Evolutionary conservation across 1,140 invertebrate genomes (phyloP), one percentile per base, ranked within the genome.

Genomic region (Apis florea): DNA sequence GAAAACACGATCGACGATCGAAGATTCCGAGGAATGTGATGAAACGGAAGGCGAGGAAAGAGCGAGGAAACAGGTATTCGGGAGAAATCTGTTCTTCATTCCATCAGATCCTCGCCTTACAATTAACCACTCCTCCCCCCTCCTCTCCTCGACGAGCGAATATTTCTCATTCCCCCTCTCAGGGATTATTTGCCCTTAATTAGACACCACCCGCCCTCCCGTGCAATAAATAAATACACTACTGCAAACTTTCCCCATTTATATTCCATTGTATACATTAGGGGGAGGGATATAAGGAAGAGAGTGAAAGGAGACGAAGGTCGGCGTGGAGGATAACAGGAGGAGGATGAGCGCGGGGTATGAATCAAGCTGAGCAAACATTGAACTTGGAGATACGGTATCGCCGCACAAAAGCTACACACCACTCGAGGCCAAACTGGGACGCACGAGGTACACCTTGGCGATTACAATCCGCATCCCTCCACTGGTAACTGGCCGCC

Each of bases 321-420:
- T 47, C 76, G 69, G 80, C 69, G 71, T 78, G 64, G 64, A 63
- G 79, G 82, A 90, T 85, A 85, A 88, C 80, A 84, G 79, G 79
- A 88, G 80, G 85, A 77, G 83, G 83, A 89, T 83, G 85, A 88
- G 88, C 90, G 89, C 87, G 90, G 86, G 89, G 90, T 89, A 92
- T 91, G 92, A 93, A 94, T 94, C 93, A 93, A 94, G 93, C 92
- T 94, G 92, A 90, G 91, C 91, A 94, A 94, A 94, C 93, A 94
- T 93, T 90, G 88, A 92, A 93, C 90, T 92, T 90, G 85, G 90
- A 93, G 93, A 94, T 93, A 93, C 90, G 90, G 86, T 90, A 87
- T 89, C 85, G 87, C 84, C 85, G 70, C 79, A 84, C 71, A 83
- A 77, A 84, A 90, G 79, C 85, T 84, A 87, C 87, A 82, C 79